Percentiles rank a stretch among this genome's conserved stretches.
These are phyloP conservation scores for Euproctis similis DNA, from an alignment of 2,888 invertebrate genomes.

Conservation along the genomic window DNA sequence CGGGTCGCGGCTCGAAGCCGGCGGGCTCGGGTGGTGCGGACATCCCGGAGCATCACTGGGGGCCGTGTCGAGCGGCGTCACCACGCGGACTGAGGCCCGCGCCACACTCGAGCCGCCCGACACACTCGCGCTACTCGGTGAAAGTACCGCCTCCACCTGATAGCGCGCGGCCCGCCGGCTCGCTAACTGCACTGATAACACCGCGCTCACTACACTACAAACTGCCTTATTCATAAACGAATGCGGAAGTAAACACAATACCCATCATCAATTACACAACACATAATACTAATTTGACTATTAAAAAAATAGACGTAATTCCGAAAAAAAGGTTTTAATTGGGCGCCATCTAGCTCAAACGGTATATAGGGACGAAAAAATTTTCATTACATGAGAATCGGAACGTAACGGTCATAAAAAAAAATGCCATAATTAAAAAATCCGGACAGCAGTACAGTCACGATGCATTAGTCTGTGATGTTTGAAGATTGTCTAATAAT, in stretches of 20 bases:
- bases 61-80: slow-evolving; percentile 16
- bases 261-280: slow-evolving; percentile 5
- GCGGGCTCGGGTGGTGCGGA: slow-evolving; percentile 33
- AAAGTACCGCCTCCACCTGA: slow-evolving; percentile 25
- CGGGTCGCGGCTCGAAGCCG: slow-evolving; percentile 38
- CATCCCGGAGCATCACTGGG: slow-evolving; percentile 27
- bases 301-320: no score
- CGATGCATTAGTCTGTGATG: no score
- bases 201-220: slow-evolving; percentile 6
- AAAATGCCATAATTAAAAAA: no score
- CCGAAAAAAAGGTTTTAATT: no score
- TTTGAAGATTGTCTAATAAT: no score
- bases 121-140: slow-evolving; percentile 21
- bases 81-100: slow-evolving; percentile 21
- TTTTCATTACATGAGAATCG: no score
- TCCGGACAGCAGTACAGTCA: no score
- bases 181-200: slow-evolving; percentile 14
- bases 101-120: slow-evolving; percentile 6
- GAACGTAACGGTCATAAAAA: no score
- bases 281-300: neutral
- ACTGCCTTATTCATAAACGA: slow-evolving; percentile 1
- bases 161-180: no score
- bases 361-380: no score
- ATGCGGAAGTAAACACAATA: no score
- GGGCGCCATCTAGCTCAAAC: no score